These are phyloP conservation scores for Saccostrea glomerata DNA, from an alignment of 1,140 invertebrate genomes.

Conservation along the genomic window DNA sequence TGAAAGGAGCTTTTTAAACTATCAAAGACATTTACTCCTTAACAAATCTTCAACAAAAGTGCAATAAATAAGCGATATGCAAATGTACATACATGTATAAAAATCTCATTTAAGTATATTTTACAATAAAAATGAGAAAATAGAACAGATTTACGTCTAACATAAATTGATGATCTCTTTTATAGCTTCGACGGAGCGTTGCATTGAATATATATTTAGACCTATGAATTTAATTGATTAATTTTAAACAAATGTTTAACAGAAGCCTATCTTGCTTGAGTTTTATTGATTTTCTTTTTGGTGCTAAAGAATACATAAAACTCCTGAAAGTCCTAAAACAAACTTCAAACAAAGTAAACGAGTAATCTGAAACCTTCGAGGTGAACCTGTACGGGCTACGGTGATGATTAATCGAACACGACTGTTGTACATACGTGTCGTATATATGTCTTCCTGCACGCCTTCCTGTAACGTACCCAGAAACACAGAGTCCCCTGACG, in stretches of 20 bases:
- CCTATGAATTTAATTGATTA: too few relatives aligned
- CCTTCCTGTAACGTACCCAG: background rate
- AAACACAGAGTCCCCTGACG: background rate
- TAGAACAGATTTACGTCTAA: too few relatives aligned
- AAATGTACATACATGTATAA: too few relatives aligned
- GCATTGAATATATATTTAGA: too few relatives aligned
- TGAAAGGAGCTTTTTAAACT: background rate
- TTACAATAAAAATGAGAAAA: too few relatives aligned
- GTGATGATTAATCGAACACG: background rate
- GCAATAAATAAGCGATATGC: too few relatives aligned
- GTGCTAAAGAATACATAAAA: background rate
- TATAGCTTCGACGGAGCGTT: too few relatives aligned
- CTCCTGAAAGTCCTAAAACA: background rate
- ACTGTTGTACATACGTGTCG: background rate
- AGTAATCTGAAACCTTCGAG: background rate
- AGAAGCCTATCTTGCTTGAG: background rate
- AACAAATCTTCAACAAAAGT: too few relatives aligned
- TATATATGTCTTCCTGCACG: background rate
- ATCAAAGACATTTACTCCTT: too few relatives aligned
- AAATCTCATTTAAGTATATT: too few relatives aligned
- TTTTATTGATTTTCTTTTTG: conserved; percentile 5
- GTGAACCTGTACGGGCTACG: background rate
- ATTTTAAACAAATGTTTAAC: too few relatives aligned
- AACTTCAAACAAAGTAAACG: background rate
- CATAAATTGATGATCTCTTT: too few relatives aligned